Evolutionary conservation across 2,888 invertebrate species (phyloP).

Genomic region (Macrophya alboannulata): DNA sequence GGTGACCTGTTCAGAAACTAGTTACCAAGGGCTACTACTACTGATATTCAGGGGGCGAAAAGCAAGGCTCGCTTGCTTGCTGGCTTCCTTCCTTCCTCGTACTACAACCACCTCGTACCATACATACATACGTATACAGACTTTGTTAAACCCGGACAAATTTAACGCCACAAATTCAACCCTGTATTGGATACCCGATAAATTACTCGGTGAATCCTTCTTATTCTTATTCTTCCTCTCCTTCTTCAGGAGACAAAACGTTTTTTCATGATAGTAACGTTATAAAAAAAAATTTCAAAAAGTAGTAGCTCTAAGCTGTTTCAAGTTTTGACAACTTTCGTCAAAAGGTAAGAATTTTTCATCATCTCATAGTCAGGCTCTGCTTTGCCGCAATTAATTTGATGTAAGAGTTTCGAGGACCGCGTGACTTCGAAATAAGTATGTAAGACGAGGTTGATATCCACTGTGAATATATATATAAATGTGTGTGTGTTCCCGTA

Average conservation of each 20-base stretch:
- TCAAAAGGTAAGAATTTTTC: background rate
- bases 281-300: background rate
- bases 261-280: background rate
- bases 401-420: background rate
- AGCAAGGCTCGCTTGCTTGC: slow-evolving; percentile 31
- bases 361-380: background rate
- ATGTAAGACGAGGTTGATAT: slow-evolving; percentile 53
- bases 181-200: background rate
- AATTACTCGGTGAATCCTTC: background rate
- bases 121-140: slow-evolving; percentile 10
- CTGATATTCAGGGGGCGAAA: slow-evolving; percentile 57
- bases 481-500: slow-evolving; percentile 49
- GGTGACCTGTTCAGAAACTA: slow-evolving; percentile 80
- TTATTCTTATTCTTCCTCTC: background rate
- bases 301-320: background rate
- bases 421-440: too few species aligned
- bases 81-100: slow-evolving; percentile 6
- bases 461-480: slow-evolving; percentile 41
- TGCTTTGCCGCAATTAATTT: background rate
- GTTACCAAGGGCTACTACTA: slow-evolving; percentile 72
- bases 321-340: background rate
- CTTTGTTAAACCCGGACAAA: slow-evolving; percentile 24
- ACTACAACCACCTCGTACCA: background rate
- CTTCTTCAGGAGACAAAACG: too few species aligned
- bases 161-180: background rate